Base-by-base conservation (phyloP, 2,113 vertebrate genomes). In the Lipophrys pholis region DNA sequence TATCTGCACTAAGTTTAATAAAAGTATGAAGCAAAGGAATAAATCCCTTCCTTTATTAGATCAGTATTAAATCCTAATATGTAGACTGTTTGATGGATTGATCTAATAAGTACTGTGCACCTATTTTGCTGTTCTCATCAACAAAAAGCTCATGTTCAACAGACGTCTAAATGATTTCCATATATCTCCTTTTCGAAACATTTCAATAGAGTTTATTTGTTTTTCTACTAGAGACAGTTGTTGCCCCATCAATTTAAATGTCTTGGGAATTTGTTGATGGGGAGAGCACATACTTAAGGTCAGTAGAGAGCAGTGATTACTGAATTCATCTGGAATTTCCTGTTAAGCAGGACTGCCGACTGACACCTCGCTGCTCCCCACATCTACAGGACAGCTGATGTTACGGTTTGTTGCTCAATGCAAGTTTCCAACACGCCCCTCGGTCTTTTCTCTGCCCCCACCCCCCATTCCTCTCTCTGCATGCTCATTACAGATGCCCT, bases 401-500 rank as follows among this genome's bases (percentile, higher is more conserved):
- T 51, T 66, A 36, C 63, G 70, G 77, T 64, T 59, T 56, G 46
- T 63, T 76, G 54, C 73, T 74, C 48, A 72, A 17, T 56, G 62
- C 68, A 61, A 40, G 35, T 68, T 78, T 42, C 54, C 65, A 63
- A 75, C 75, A 70, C 57, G 57, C 35, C 57, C 76, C 69, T 65
- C 62, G 60, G 53, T 49, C 65, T 67, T 43, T 43, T 38, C 52
- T 52, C 60, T 48, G 54, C 54, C 78, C 76, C 21, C 21, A 30
- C 4, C 21, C 55, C 53, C 65, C 21, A n/a, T n/a, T 48, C 48
- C 30, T 60, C 73, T 71, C 73, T 77, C 56, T 78, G 64, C 76
- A 83, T n/a, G 59, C 89, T 89, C 88, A 89, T 91, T 89, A 91
- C 84, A 83, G 82, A 83, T 91, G 90, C 80, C 90, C 90, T 88